Evolutionary conservation across 2,888 invertebrate genomes (phyloP).

Genomic region (Urechis unicinctus): DNA sequence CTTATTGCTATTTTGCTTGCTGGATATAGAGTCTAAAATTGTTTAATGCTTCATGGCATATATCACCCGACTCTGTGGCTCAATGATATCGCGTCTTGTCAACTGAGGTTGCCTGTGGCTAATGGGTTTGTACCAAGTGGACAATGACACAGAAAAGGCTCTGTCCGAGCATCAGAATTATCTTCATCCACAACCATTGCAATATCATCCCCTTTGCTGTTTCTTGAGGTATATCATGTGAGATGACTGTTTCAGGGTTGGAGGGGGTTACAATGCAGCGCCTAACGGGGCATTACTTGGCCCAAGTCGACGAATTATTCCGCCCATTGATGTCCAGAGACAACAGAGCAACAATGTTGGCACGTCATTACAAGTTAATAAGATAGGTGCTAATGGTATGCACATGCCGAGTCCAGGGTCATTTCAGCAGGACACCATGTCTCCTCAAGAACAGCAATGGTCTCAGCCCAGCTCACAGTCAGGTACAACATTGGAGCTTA

Average conservation of each 20-base stretch:
- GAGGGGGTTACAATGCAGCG: conserved; percentile 15
- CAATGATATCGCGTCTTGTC: too few relatives aligned
- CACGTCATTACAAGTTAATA: neutral
- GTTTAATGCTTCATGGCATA: too few relatives aligned
- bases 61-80: too few relatives aligned
- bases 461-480: neutral
- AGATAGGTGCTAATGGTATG: neutral
- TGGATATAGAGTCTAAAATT: too few relatives aligned
- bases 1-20: too few relatives aligned
- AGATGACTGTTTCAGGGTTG: conserved; percentile 5
- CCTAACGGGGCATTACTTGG: conserved; percentile 8
- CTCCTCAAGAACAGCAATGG: neutral
- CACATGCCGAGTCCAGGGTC: neutral
- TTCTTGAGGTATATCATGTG: neutral
- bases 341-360: neutral
- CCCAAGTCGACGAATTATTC: conserved; percentile 3
- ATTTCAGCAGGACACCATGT: too few relatives aligned
- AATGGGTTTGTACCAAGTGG: too few relatives aligned
- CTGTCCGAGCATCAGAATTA: too few relatives aligned
- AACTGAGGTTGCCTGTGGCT: too few relatives aligned
- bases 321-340: neutral
- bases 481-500: too few relatives aligned
- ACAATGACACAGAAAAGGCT: too few relatives aligned
- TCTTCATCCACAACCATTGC: neutral
- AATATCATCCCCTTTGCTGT: neutral